Evolutionary conservation across 1,140 invertebrate species (phyloP).

Genomic region (Myzus persicae): DNA sequence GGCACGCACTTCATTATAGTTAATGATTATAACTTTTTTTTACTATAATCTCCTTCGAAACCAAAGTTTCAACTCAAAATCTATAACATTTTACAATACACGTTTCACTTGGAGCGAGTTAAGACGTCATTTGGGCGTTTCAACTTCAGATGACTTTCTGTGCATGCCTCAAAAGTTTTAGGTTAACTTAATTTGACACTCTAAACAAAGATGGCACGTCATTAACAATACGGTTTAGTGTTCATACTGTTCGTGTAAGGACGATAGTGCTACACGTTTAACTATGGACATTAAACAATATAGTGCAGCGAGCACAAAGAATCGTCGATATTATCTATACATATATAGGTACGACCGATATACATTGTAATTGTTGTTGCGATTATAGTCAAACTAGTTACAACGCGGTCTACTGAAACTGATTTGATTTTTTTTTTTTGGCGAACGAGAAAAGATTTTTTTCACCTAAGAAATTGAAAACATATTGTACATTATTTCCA

Average conservation of each 20-base stretch:
- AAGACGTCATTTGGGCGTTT: not conserved
- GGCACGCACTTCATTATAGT: not conserved
- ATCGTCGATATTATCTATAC: not conserved
- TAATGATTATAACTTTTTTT: not conserved
- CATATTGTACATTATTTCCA: not conserved
- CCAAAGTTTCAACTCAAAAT: conserved; percentile 13
- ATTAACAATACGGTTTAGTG: conserved; percentile 13
- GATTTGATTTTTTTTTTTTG: not conserved
- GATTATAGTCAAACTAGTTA: not conserved
- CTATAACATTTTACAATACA: conserved; percentile 17
- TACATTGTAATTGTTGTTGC: not conserved
- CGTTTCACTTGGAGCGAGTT: not conserved
- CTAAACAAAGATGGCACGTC: not conserved
- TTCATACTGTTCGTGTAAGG: not conserved
- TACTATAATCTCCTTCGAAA: not conserved
- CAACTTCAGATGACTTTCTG: conserved; percentile 14
- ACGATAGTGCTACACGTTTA: not conserved
- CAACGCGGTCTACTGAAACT: not conserved
- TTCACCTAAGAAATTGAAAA: not conserved
- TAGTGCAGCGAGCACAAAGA: not conserved
- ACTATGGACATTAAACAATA: not conserved
- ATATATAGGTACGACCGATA: not conserved
- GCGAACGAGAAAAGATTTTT: not conserved
- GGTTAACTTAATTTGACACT: conserved; percentile 11
- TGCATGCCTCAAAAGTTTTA: not conserved